These are phyloP conservation scores for Sciurus carolinensis DNA, from an alignment of 2,797 vertebrate species.

Conservation along the genomic window DNA sequence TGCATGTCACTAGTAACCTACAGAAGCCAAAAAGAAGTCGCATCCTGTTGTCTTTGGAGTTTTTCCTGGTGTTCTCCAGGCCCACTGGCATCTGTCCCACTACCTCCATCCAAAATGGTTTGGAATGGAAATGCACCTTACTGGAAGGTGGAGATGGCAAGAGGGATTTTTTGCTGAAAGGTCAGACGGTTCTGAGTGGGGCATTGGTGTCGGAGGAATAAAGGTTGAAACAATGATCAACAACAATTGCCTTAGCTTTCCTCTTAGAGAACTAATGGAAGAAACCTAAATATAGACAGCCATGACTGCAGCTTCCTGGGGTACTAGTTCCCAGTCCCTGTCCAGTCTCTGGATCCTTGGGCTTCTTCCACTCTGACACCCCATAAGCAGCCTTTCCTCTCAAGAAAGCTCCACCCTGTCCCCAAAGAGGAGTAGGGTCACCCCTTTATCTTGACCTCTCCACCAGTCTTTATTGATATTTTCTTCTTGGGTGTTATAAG, in stretches of 20 bases:
- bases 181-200: not conserved
- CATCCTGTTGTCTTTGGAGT: not conserved
- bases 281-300: not conserved
- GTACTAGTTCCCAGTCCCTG: not conserved
- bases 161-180: not conserved
- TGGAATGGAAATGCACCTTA: not conserved
- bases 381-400: not conserved
- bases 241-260: not conserved
- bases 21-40: not conserved
- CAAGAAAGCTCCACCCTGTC: not conserved
- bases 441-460: not conserved
- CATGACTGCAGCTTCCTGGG: not conserved
- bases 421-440: not conserved
- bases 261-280: not conserved
- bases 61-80: not conserved
- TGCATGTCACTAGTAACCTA: not conserved
- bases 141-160: not conserved
- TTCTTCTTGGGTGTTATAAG: not conserved
- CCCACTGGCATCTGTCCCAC: not conserved
- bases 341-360: not conserved
- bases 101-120: not conserved
- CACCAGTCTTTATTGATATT: not conserved
- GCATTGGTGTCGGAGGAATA: not conserved
- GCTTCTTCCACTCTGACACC: not conserved
- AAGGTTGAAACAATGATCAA: not conserved